Conservation (phyloP, 2,113 vertebrate species). For the Alces alces region DNA sequence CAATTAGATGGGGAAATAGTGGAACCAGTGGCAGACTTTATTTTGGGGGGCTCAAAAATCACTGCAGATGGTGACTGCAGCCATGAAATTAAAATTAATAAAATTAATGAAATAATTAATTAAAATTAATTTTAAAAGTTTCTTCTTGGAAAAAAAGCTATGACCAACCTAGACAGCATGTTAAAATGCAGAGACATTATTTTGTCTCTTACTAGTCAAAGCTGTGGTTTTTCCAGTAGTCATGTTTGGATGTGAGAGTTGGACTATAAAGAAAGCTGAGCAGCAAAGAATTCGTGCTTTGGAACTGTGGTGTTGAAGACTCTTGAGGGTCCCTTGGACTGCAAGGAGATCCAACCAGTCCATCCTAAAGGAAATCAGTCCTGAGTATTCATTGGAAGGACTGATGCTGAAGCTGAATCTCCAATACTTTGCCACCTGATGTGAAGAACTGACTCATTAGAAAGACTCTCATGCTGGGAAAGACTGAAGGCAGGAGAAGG, state of each 20-base stretch:
- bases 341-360: not conserved
- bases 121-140: too few species aligned
- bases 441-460: not conserved
- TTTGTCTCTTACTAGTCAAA: not conserved
- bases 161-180: not conserved
- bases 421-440: not conserved
- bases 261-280: not conserved
- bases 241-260: not conserved
- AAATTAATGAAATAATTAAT: too few species aligned
- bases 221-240: not conserved
- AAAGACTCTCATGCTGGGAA: not conserved
- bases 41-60: not conserved
- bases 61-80: not conserved
- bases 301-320: not conserved
- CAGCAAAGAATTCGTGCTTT: not conserved
- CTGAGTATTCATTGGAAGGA: not conserved
- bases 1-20: not conserved
- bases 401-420: not conserved
- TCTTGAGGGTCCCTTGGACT: not conserved
- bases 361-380: not conserved
- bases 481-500: not conserved
- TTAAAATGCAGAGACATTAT: not conserved
- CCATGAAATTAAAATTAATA: not conserved
- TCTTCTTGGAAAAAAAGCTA: not conserved
- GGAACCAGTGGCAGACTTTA: not conserved